Evolutionary conservation across 2,113 vertebrate species (phyloP), one percentile per base, ranked within the genome.

Genomic region (Oenanthe oenanthe): DNA sequence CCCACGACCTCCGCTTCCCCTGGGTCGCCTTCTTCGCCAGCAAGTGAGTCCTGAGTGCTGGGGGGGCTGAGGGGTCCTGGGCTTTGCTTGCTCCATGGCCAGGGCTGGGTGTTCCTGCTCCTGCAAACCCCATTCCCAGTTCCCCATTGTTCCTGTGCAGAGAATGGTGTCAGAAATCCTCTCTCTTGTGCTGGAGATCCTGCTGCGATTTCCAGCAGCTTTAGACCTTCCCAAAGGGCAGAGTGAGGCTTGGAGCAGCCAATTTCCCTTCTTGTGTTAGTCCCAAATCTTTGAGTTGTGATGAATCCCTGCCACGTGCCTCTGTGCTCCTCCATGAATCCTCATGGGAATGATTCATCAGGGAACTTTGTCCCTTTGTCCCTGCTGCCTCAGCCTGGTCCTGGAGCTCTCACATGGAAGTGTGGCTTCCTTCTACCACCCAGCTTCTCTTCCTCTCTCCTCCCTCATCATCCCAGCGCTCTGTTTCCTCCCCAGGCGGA

Each of bases 1-100:
- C 99, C 0, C 99, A 99, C 3, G 99, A 99, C 88, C 98, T 99
- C 54, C 98, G 99, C 70, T 99, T 99, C 95, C 99, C 99, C 9
- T 99, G 99, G 99, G 99, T 99, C 45, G 99, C 99, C 13, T 99
- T 99, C 98, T 99, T 99, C 20, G 99, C 99, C 94, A 99, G 99
- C 99, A 99, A 99, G 99, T 99, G 96, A 98, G 99, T 97, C 22
- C 24, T 16, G n/a, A 1, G 21, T 1, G 9, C 34, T 28, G 40
- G 67, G 21, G 9, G 77, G 47, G 65, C 24, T 24, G 74, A 6
- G n/a, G 1, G 1, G 9, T 29, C 28, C 6, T 18, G 5, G 61
- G 40, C 9, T 12, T 48, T 1, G 29, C 7, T 12, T 3, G 43
- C 17, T 40, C 48, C 16, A 3, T 0, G 42, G 36, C 34, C 25